A percentile compares a stretch with the other conserved stretches of the same genome.
phyloP scores from a whole-genome alignment of 2,113 vertebrate species.

The Phyllopteryx taeniolatus region DNA sequence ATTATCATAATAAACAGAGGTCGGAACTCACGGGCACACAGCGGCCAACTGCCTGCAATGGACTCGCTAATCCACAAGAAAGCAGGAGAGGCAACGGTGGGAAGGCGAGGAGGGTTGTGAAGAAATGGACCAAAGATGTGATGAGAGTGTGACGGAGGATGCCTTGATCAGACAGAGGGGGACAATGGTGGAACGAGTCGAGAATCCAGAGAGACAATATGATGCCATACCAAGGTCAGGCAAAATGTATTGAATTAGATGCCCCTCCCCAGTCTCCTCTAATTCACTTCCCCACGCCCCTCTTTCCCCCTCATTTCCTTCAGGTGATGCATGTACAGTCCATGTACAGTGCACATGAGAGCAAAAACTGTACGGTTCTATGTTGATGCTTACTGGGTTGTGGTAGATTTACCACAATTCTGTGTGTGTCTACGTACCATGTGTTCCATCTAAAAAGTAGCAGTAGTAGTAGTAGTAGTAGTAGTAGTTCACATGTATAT shows the following conservation, averaged over 20 bases:
- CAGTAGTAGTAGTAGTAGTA: too few species aligned
- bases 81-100: neutral
- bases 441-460: too few species aligned
- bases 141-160: neutral
- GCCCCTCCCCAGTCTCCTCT: slow-evolving; percentile 10
- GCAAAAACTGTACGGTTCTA: neutral
- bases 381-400: neutral
- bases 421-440: neutral
- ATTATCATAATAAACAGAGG: slow-evolving; percentile 57
- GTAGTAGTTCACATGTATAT: neutral
- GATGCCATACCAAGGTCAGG: slow-evolving; percentile 23
- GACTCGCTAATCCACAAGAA: slow-evolving; percentile 35
- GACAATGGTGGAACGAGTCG: slow-evolving; percentile 13
- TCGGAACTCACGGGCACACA: slow-evolving; percentile 16
- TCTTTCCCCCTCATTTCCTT: neutral
- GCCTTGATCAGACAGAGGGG: slow-evolving; percentile 19
- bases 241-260: slow-evolving; percentile 28
- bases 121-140: neutral
- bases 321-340: slow-evolving; percentile 10
- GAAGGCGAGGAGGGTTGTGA: neutral
- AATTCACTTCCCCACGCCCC: neutral
- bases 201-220: slow-evolving; percentile 10
- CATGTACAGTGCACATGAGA: neutral
- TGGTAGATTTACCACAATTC: neutral
- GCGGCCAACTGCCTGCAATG: slow-evolving; percentile 6